These are phyloP conservation scores for Beroe forskalii DNA, from an alignment of 37 sponge, comb jelly and placozoan species.

Conservation along the genomic window DNA sequence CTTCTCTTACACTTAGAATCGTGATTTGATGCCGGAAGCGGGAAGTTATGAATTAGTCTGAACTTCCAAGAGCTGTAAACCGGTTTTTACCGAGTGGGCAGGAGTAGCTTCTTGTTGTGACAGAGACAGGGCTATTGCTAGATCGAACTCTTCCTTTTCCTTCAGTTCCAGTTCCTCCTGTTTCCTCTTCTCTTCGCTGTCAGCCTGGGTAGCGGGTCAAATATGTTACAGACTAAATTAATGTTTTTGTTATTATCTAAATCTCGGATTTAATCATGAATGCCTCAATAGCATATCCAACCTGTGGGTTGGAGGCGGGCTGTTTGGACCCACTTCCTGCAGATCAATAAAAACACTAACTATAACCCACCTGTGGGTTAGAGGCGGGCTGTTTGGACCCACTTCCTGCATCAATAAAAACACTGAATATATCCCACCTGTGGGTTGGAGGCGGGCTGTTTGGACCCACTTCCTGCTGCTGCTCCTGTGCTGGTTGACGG, in stretches of 20 bases:
- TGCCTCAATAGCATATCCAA: neutral
- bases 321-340: neutral
- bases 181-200: conserved; percentile 40
- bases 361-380: neutral
- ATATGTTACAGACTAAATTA: too few species aligned
- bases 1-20: too few species aligned
- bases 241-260: too few species aligned
- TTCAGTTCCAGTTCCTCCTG: conserved; percentile 70
- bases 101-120: conserved; percentile 70
- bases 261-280: too few species aligned
- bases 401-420: too few species aligned
- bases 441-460: conserved; percentile 29
- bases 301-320: too few species aligned
- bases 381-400: too few species aligned
- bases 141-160: conserved; percentile 94
- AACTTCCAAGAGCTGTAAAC: too few species aligned
- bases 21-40: too few species aligned
- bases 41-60: too few species aligned
- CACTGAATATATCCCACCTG: conserved; percentile 7
- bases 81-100: neutral
- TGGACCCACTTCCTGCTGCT: neutral
- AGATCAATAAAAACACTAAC: too few species aligned
- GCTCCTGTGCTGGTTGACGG: neutral
- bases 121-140: conserved; percentile 96
- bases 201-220: too few species aligned